Evolutionary conservation across 2,113 vertebrate species (phyloP), one percentile per base, ranked within the genome.

Genomic region (Dasyornis broadbenti): DNA sequence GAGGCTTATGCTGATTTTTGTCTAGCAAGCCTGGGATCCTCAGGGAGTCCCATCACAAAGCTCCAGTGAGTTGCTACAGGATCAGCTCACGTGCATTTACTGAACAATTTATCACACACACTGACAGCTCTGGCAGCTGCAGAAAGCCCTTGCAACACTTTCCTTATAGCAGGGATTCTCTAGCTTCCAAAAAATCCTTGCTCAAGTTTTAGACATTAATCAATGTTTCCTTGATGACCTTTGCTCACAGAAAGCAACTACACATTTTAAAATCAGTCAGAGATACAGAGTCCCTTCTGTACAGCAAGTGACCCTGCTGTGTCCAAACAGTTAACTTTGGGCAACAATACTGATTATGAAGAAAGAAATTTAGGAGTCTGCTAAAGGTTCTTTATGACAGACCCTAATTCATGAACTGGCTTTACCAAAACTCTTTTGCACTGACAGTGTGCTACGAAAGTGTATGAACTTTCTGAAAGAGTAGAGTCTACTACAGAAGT

Each of bases 41-140:
- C 65, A 59, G 61, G n/a, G n/a, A 95, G 31, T 56, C 16, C 42
- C 53, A 90, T n/a, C 42, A 54, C 49, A 86, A 72, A 95, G 61
- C 53, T 88, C 6, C 27, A 82, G 27, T 3, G 1, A 88, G 52
- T 47, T 3, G 2, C 61, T 71, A 53, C 24, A 80, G 49, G 24
- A 92, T 40, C 57, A 69, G 40, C 40, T 76, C 19, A 7, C 9
- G 19, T 30, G 37, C 44, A 31, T 71, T 90, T 90, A 88, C 24
- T 33, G 61, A 80, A 82, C 33, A 82, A 75, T 64, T 92, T 79
- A 72, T 52, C 66, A 79, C 7, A 17, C 30, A 82, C 3, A 13
- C 40, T 7, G 75, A 88, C 63, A 86, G 79, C 37, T 76, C 39
- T 20, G 30, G 24, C 57, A 94, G 72, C 68, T 89, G 49, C 68